Percentiles rank a stretch among this genome's conserved stretches.
Evolutionary conservation across 2,888 invertebrate species (phyloP).

Genomic region (Drepana falcataria): DNA sequence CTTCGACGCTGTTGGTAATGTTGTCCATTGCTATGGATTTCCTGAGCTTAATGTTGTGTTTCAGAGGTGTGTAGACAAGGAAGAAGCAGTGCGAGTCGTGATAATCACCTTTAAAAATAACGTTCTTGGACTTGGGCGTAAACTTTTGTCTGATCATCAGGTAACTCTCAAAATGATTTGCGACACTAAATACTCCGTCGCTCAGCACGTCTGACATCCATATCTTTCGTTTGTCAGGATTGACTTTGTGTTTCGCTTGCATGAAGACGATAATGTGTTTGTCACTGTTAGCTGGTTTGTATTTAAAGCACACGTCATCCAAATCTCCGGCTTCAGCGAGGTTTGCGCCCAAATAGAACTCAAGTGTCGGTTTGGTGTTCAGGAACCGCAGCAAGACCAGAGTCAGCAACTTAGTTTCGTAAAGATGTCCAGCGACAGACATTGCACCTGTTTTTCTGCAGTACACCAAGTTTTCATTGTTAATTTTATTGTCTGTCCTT

Average conservation of each 20-base stretch:
- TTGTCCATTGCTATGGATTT: background rate
- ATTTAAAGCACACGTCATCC: constrained; percentile 15
- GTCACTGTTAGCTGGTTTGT: constrained; percentile 12
- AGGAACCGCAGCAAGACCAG: background rate
- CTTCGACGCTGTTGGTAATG: background rate
- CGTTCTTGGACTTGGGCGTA: constrained; percentile 5
- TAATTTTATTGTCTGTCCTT: background rate
- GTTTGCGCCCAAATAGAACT: constrained; percentile 7
- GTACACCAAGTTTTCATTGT: background rate
- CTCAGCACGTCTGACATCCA: constrained; percentile 24
- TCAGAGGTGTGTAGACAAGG: constrained; percentile 12
- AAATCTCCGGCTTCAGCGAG: constrained; percentile 3
- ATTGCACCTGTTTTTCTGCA: background rate
- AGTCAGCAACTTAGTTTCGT: constrained; percentile 6
- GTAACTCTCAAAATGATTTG: constrained; percentile 35
- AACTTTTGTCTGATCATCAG: constrained; percentile 31
- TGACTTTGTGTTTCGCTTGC: constrained; percentile 37
- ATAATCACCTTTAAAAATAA: constrained; percentile 28
- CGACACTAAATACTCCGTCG: constrained; percentile 25
- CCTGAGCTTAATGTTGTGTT: background rate
- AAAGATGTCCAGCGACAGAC: constrained; percentile 3
- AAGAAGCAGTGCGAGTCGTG: constrained; percentile 27
- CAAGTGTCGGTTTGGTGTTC: background rate
- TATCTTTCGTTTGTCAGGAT: constrained; percentile 25
- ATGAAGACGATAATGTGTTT: constrained; percentile 26